Conservation (phyloP, 2,113 vertebrate genomes). For the Xerus inauris region DNA sequence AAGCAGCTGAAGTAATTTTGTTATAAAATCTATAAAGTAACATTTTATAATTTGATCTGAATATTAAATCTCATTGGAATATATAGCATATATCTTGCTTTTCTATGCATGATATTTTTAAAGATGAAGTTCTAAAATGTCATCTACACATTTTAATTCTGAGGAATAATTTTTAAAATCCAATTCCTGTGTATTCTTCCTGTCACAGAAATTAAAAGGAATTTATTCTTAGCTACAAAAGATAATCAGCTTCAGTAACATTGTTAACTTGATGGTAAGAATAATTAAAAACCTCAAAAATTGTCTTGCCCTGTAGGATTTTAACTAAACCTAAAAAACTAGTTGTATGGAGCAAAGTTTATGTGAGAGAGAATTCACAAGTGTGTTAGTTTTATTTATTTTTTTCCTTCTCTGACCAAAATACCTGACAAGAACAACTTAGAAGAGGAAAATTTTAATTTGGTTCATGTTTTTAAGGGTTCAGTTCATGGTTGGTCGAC, state of each 20-base stretch:
- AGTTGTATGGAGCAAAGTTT: not conserved
- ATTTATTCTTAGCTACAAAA: not conserved
- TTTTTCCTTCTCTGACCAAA: too few relatives aligned
- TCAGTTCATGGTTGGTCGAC: too few relatives aligned
- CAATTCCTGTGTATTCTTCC: not conserved
- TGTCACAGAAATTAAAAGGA: not conserved
- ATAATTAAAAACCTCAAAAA: not conserved
- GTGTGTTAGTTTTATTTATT: not conserved
- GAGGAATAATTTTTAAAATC: slow-evolving; percentile 38
- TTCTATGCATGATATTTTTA: slow-evolving; percentile 44
- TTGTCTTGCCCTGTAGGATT: not conserved
- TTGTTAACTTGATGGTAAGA: not conserved
- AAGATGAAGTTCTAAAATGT: slow-evolving; percentile 65
- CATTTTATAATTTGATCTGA: slow-evolving; percentile 66
- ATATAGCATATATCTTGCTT: slow-evolving; percentile 44
- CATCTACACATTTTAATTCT: slow-evolving; percentile 44
- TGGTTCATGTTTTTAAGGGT: too few relatives aligned
- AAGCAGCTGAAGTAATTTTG: slow-evolving; percentile 22
- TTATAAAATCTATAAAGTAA: slow-evolving; percentile 44
- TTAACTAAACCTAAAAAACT: not conserved
- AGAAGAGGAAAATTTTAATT: too few relatives aligned
- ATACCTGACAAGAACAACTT: too few relatives aligned
- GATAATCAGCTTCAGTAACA: not conserved
- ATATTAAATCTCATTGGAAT: slow-evolving; percentile 59
- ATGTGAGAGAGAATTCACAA: not conserved